Evolutionary conservation across 2,113 vertebrate genomes (phyloP), one percentile per base, ranked within the genome.

Genomic region (Pseudorhombus dupliciocellatus): DNA sequence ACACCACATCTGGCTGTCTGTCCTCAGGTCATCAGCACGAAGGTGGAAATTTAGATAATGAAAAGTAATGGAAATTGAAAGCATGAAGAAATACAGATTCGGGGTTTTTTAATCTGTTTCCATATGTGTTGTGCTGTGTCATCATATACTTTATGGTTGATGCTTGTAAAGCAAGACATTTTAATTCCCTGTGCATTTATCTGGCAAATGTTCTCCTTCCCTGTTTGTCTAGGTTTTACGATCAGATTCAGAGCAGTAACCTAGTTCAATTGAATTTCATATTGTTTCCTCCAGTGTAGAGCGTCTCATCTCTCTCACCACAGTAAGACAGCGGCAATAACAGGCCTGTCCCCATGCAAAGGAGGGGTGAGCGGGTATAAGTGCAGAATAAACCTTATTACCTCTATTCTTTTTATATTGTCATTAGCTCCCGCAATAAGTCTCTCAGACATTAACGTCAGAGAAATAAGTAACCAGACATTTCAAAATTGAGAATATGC

Each of bases 221-320:
- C 31, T 58, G 58, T 68, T 63, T 44, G 61, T 22, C 14, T 34
- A 11, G 31, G 9, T 34, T 10, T 11, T 34, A 34, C 31, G 31
- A 11, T 34, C 9, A 34, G 31, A 7, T 34, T 34, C 10, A 34
- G 1, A 34, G 31, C 31, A 34, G 31, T 2, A 11, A 34, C 31
- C 40, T 42, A 16, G 15, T 42, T 42, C 15, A 15, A 16, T 42
- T 5, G 1, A 42, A 15, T 15, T 16, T 16, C 15, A 37, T 37
- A 37, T 37, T 37, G 15, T 16, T 42, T 34, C 31, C 31, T 34
- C 57, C 75, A 58, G 58, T 21, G 24, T 6, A 30, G 37, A 75
- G 50, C 66, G 44, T 46, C 70, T 81, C 60, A 48, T 67, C 57
- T 57, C 70, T 65, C 67, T 56, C 46, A 1, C 37, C 4, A 3